Conservation (phyloP, 1,140 invertebrate genomes). For the Mycetomoellerius zeteki region DNA sequence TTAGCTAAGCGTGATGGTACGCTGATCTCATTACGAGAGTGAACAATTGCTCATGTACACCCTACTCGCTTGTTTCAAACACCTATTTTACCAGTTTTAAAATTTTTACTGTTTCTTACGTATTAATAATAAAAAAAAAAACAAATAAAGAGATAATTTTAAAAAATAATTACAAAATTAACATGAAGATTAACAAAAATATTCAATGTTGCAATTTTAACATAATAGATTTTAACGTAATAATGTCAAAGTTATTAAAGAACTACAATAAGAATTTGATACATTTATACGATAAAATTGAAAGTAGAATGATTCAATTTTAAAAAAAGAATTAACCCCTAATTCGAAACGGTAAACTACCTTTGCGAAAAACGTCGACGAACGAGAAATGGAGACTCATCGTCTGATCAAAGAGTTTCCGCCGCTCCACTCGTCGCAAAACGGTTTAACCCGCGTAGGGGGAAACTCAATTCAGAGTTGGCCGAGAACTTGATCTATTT, state of each 20-base stretch:
- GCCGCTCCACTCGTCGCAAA: constrained; percentile 34
- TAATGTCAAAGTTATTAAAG: not conserved
- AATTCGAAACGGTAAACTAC: constrained; percentile 28
- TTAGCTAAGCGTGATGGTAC: constrained; percentile 4
- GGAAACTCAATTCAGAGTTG: constrained; percentile 45
- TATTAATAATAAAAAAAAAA: not conserved
- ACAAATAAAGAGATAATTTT: not conserved
- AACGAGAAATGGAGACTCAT: constrained; percentile 31
- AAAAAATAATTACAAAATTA: constrained; percentile 7
- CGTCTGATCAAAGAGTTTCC: constrained; percentile 55
- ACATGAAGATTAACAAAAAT: not conserved
- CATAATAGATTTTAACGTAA: not conserved
- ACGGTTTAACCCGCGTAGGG: not conserved
- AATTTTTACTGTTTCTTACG: not conserved
- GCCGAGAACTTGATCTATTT: constrained; percentile 59
- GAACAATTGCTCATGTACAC: not conserved
- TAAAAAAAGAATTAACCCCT: not conserved
- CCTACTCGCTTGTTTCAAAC: not conserved
- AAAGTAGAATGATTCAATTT: not conserved
- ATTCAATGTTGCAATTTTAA: not conserved
- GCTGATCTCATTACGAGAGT: not conserved
- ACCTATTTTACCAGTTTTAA: not conserved
- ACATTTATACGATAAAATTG: not conserved
- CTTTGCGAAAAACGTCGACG: constrained; percentile 23
- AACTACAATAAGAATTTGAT: not conserved